Evolutionary conservation across 2,797 vertebrate genomes (phyloP), one percentile per base, ranked within the genome.

Genomic region (Mormyrus hasselquistii): DNA sequence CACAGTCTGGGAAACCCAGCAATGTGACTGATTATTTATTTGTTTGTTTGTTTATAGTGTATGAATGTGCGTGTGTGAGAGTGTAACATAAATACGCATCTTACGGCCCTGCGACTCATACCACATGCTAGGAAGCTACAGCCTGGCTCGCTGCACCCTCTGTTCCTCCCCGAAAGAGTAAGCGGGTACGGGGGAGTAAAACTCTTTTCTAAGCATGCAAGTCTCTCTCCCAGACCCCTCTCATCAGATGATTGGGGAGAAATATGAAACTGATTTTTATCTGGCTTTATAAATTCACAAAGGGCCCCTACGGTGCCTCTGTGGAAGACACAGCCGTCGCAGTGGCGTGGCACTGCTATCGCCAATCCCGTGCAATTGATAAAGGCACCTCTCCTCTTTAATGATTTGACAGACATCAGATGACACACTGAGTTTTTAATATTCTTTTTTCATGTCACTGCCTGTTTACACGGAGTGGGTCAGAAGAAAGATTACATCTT

Each of bases 371-470:
- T 93, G 93, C 95, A 94, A 97, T 93, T 96, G 96, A 97, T 97
- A 97, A 96, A 90, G 92, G 91, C 93, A 94, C 95, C 95, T 95
- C 93, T 96, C 91, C 93, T 94, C 94, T 95, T 96, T 96, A 92
- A 96, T 94, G 95, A 93, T 95, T 96, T 96, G 97, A 96, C 96
- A 97, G 95, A 95, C 95, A 92, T 95, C 97, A 97, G 94, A 94
- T 93, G 92, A 94, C 93, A 93, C 90, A 90, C 89, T 3, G 1
- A 88, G 89, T 89, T 95, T 96, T 96, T 96, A 94, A 94, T 96
- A 94, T 93, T 93, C 92, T 92, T 79, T 76, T 86, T 57, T 87
- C 88, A 87, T 89, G 85, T 89, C 84, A 44, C 25, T 52, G 76
- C 57, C 88, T 52, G 79, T 89, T 86, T 89, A 86, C 83, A 86